phyloP scores from a whole-genome alignment of 2,797 vertebrate genomes.

The Gambelia wislizenii region DNA sequence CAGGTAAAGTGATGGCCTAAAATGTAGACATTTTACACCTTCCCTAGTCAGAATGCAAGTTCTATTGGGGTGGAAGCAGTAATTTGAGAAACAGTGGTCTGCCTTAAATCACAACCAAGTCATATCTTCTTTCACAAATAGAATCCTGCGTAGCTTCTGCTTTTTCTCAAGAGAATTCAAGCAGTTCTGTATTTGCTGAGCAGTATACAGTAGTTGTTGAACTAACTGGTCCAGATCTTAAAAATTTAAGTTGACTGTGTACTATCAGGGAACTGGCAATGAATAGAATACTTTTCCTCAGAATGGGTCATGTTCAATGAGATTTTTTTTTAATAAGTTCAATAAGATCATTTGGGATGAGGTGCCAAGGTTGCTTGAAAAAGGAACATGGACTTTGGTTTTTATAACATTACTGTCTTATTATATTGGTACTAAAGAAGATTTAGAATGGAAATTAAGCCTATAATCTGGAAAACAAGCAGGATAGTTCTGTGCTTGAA shows the following conservation, averaged over 20 bases:
- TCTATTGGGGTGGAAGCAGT: slow-evolving; percentile 28
- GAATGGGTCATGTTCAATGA: slow-evolving; percentile 55
- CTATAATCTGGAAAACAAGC: background rate
- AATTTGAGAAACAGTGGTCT: slow-evolving; percentile 9
- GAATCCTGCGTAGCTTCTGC: slow-evolving; percentile 47
- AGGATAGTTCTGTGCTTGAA: background rate
- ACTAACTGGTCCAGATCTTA: slow-evolving; percentile 50
- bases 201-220: slow-evolving; percentile 15
- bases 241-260: slow-evolving; percentile 15
- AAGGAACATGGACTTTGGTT: slow-evolving; percentile 58
- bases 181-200: slow-evolving; percentile 36
- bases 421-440: slow-evolving; percentile 51
- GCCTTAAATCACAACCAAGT: slow-evolving; percentile 43
- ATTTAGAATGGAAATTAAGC: background rate
- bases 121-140: slow-evolving; percentile 44
- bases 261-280: slow-evolving; percentile 44
- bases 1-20: background rate
- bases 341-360: slow-evolving; percentile 37
- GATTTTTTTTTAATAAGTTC: background rate
- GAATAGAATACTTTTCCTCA: slow-evolving; percentile 55
- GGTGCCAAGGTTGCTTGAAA: slow-evolving; percentile 38
- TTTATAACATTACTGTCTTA: slow-evolving; percentile 45
- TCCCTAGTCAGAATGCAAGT: slow-evolving; percentile 19
- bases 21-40: slow-evolving; percentile 15
- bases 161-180: slow-evolving; percentile 44